Conservation (phyloP, 2,888 invertebrate species). For the Drosophila paramelanica region DNA sequence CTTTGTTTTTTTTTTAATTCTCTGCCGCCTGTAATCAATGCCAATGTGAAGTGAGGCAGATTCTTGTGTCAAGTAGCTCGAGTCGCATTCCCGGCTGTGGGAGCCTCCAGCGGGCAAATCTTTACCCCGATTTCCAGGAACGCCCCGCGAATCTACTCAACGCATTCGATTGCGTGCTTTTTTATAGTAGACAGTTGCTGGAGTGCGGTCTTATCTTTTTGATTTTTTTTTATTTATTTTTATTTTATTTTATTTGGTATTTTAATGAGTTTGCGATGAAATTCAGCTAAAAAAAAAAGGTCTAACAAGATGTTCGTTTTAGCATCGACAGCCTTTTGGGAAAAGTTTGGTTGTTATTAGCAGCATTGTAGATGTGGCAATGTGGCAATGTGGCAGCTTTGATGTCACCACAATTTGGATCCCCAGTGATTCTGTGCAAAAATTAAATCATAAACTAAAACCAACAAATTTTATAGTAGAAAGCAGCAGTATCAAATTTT, state of each 20-base stretch:
- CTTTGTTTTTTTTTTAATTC: constrained; percentile 4
- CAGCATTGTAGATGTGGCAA: constrained; percentile 44
- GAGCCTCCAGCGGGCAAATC: constrained; percentile 44
- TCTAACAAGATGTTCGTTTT: constrained; percentile 30
- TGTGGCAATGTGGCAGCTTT: constrained; percentile 32
- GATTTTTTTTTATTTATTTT: constrained; percentile 33
- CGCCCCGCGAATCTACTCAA: constrained; percentile 12
- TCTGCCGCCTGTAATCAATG: constrained; percentile 57
- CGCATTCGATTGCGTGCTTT: constrained; percentile 58
- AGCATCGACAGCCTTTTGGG: constrained; percentile 1
- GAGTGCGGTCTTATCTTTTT: constrained; percentile 59
- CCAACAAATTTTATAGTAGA: not conserved
- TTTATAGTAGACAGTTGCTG: too few species aligned
- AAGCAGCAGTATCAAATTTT: too few species aligned
- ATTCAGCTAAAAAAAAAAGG: constrained; percentile 53
- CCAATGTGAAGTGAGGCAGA: constrained; percentile 48
- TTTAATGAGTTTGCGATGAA: constrained; percentile 67
- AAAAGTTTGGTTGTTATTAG: constrained; percentile 60
- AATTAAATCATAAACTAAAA: not conserved
- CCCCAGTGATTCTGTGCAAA: not conserved
- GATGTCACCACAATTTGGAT: constrained; percentile 31
- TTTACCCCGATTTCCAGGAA: constrained; percentile 69
- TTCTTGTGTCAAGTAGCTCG: constrained; percentile 28
- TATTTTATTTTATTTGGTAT: constrained; percentile 56
- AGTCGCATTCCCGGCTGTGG: constrained; percentile 65